Base-by-base conservation (phyloP, 2,113 vertebrate genomes). In the Oreotrochilus melanogaster region DNA sequence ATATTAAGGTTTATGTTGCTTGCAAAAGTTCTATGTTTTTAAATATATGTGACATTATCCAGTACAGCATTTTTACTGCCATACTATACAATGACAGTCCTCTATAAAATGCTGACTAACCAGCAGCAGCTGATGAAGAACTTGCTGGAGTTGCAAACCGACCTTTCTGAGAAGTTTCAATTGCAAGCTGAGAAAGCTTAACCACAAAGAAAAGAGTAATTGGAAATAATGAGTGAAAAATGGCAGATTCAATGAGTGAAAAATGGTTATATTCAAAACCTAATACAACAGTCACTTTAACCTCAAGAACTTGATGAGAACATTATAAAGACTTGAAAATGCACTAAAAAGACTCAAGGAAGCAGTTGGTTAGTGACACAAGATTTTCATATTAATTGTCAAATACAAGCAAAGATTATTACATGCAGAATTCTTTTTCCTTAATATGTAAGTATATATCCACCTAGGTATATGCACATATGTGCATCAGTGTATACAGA, bases 61-160 rank as follows among this genome's bases (percentile, higher is more conserved):
- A 85, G 65, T 61, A 50, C 31, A 96, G 64, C 62, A 70, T 86
- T 92, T 78, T 90, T 86, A 71, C 73, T 80, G 37, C 64, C 14
- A 18, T 18, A 12, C 25, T 45, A 22, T 14, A 15, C 45, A 65
- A 33, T 58, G 64, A 86, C 81, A 91, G 78, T 80, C 86, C 39
- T 28, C 84, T 70, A 43, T 60, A 96, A 94, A 95, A 91, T 83
- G 88, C 93, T 96, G 93, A 96, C 88, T 84, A 95, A 88, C 78
- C 89, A 87, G 80, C 70, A 91, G 78, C 76, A 88, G 80, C 80
- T 75, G 28, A 37, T 76, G 65, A 89, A 93, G 88, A 94, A 96
- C 73, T 90, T 89, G 75, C 89, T 95, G 67, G 79, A 92, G 64
- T 30, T 93, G 65, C 86, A 96, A 89, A 81, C 73, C 18, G 60